These are phyloP conservation scores for Halocynthia aurantium DNA, from an alignment of 23 tunicate genomes.

Conservation along the genomic window DNA sequence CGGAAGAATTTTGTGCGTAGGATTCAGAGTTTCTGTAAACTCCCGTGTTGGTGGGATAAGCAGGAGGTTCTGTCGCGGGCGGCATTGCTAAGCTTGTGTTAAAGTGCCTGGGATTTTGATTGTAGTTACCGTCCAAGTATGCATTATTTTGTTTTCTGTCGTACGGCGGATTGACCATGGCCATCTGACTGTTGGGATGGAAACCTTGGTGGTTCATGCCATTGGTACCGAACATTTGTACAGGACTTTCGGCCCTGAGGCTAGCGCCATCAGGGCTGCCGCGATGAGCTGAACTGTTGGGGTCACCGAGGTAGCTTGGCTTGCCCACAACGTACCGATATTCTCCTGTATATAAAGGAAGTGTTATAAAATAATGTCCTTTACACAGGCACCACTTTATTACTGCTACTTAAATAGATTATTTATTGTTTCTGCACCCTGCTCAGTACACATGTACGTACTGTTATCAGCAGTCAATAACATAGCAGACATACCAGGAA, in stretches of 20 bases:
- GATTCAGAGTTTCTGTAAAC: slow-evolving; percentile 48
- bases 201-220: background rate
- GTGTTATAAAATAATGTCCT: too few relatives aligned
- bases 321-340: background rate
- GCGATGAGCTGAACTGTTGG: slow-evolving; percentile 37
- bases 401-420: too few relatives aligned
- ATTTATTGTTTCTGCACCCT: too few relatives aligned
- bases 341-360: too few relatives aligned
- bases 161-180: slow-evolving; percentile 7
- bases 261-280: slow-evolving; percentile 96
- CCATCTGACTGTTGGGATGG: slow-evolving; percentile 1
- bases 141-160: background rate
- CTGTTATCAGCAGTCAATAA: too few relatives aligned
- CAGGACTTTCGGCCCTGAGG: slow-evolving; percentile 78
- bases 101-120: slow-evolving; percentile 41
- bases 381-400: too few relatives aligned
- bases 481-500: too few relatives aligned
- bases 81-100: slow-evolving; percentile 15
- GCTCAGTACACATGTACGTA: too few relatives aligned
- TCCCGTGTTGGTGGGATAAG: slow-evolving; percentile 27
- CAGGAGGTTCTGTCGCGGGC: slow-evolving; percentile 69
- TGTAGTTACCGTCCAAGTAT: slow-evolving; percentile 62
- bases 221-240: too few relatives aligned
- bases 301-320: slow-evolving; percentile 20
- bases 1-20: slow-evolving; percentile 46